These are phyloP conservation scores for Taenioides sp. DNA, from an alignment of 2,797 vertebrate genomes.

Conservation along the genomic window DNA sequence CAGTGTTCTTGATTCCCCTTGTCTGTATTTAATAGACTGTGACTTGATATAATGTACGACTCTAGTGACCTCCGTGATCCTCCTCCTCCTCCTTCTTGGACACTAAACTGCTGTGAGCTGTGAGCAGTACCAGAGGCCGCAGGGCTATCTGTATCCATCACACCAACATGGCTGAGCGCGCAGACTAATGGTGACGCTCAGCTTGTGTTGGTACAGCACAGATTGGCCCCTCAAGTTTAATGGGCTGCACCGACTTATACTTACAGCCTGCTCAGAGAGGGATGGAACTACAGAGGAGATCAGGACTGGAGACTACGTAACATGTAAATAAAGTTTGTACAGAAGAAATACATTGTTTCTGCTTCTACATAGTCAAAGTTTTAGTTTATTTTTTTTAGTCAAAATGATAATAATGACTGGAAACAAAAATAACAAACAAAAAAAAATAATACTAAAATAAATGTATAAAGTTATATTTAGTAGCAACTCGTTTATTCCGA, in stretches of 20 bases:
- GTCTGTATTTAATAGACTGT: slow-evolving; percentile 41
- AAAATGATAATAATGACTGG: no score
- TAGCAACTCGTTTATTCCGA: no score
- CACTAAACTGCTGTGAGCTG: slow-evolving; percentile 12
- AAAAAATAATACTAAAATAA: no score
- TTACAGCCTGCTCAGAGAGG: slow-evolving; percentile 25
- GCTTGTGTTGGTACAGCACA: slow-evolving; percentile 62
- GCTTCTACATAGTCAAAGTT: not conserved
- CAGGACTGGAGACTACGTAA: not conserved
- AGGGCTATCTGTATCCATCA: slow-evolving; percentile 53
- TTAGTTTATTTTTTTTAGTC: not conserved
- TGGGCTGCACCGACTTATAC: slow-evolving; percentile 38
- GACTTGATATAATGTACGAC: slow-evolving; percentile 46
- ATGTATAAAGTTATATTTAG: no score
- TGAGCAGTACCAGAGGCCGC: slow-evolving; percentile 27
- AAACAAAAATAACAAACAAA: no score
- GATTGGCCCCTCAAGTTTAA: slow-evolving; percentile 57
- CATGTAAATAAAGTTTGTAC: not conserved
- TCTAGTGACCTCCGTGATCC: slow-evolving; percentile 29
- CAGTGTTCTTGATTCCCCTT: not conserved
- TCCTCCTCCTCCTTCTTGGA: slow-evolving; percentile 2
- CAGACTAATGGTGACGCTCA: slow-evolving; percentile 56
- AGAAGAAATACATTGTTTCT: no score
- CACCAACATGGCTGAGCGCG: slow-evolving; percentile 35
- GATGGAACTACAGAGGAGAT: not conserved